Percentiles rank a stretch among this genome's conserved stretches.
Evolutionary conservation across 2,888 invertebrate genomes (phyloP).

Genomic region (Microctonus aethiopoides): DNA sequence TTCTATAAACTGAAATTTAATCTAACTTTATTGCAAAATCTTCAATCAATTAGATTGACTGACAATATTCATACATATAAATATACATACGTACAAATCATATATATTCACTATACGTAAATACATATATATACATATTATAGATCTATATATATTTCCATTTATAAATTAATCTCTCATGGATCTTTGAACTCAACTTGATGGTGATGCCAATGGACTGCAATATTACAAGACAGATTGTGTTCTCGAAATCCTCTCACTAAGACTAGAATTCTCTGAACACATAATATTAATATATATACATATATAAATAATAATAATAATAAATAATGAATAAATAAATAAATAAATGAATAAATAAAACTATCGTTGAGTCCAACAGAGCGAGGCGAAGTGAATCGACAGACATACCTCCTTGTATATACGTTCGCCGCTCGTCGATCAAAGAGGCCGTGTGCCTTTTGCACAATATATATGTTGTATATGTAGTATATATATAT

Average conservation of each 20-base stretch:
- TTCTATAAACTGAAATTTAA: not conserved
- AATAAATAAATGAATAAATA: constrained; percentile 24
- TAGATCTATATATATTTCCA: not conserved
- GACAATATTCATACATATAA: constrained; percentile 20
- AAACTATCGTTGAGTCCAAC: constrained; percentile 32
- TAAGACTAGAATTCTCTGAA: not conserved
- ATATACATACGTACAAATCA: too few relatives aligned
- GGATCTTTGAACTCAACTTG: constrained; percentile 11
- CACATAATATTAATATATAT: not conserved
- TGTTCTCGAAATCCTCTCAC: constrained; percentile 23
- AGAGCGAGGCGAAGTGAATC: constrained; percentile 43
- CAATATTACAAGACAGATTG: constrained; percentile 12
- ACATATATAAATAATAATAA: constrained; percentile 5
- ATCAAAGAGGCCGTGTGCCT: constrained; percentile 39
- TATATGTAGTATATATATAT: constrained; percentile 23
- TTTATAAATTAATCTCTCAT: constrained; percentile 10
- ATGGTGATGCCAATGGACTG: not conserved
- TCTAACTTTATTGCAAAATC: constrained; percentile 17
- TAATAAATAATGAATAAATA: constrained; percentile 1
- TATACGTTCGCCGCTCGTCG: constrained; percentile 39
- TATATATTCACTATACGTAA: too few relatives aligned
- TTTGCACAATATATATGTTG: constrained; percentile 5
- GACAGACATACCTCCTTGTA: constrained; percentile 42
- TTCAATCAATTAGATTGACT: constrained; percentile 19
- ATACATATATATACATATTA: too few relatives aligned